Percentiles rank a stretch among this genome's conserved stretches.
These are phyloP conservation scores for Acanthornis magna DNA, from an alignment of 2,797 vertebrate genomes.

Conservation along the genomic window DNA sequence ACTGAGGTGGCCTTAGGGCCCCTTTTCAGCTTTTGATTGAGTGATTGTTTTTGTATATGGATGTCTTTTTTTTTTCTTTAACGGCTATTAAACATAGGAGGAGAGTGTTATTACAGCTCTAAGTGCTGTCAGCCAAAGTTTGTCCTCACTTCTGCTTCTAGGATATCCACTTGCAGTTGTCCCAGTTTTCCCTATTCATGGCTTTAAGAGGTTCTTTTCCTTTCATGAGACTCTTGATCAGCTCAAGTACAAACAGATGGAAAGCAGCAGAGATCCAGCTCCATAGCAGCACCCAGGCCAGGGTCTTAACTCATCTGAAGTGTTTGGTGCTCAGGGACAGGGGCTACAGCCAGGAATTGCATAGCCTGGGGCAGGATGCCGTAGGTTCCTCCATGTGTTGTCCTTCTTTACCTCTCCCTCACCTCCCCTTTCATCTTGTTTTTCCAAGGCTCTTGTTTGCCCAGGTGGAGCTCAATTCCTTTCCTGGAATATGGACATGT, in stretches of 20 bases:
- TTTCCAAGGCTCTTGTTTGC: background rate
- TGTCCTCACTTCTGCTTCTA: slow-evolving; percentile 22
- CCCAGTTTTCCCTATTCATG: background rate
- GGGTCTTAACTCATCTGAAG: slow-evolving; percentile 31
- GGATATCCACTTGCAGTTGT: background rate
- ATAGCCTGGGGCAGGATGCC: slow-evolving; percentile 10
- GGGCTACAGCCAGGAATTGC: background rate
- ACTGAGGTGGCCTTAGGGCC: background rate
- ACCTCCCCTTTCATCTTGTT: background rate
- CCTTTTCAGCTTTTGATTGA: background rate
- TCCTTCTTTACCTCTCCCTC: background rate
- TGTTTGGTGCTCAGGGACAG: slow-evolving; percentile 13
- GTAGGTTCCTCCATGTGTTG: background rate
- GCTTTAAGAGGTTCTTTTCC: slow-evolving; percentile 1
- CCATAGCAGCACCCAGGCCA: slow-evolving; percentile 5
- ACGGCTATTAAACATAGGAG: background rate
- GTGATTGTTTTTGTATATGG: background rate
- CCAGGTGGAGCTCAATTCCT: background rate
- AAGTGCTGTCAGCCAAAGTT: slow-evolving; percentile 25
- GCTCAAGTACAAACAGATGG: slow-evolving; percentile 61
- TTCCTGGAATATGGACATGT: background rate
- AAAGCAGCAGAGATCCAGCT: slow-evolving; percentile 24
- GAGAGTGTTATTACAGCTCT: slow-evolving; percentile 1
- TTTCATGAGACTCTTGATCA: slow-evolving; percentile 10
- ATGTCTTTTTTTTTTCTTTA: background rate